Evolutionary conservation across 2,888 invertebrate species (phyloP), one percentile per base, ranked within the genome.

Genomic region (Gasteruption jaculator): DNA sequence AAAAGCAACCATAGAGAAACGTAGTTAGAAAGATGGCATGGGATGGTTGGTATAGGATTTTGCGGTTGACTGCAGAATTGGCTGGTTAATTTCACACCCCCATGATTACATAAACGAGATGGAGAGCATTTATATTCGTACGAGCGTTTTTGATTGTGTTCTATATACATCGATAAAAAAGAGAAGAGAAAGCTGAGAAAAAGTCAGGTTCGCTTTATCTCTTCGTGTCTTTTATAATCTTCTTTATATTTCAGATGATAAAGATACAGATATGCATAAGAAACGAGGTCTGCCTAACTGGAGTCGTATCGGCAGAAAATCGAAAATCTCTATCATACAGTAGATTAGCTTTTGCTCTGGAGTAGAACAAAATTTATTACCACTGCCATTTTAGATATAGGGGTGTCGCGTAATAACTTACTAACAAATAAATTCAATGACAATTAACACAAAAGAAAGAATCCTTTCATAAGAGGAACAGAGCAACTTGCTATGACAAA

Each of bases 21-120:
- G 14, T 12, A 11, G 35, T 15, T 42, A 46, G 44, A 49, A 53
- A 56, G 50, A 54, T 51, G 49, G 44, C 18, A 43, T 45, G 49
- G 45, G 33, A 40, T 34, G 49, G 45, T 44, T 50, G 42, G 45
- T 22, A 41, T 19, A 26, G 54, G 54, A 53, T 46, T 58, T 61
- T 55, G 61, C 58, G 63, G 61, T 64, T 58, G 61, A 58, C 61
- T 59, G 61, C 56, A 50, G 58, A 57, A 61, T 61, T 61, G 63
- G 57, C 60, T 58, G 61, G 61, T 65, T 65, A 66, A 67, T 66
- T 66, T 66, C 66, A 66, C 67, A 67, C 64, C 65, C 55, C 65
- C 63, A 63, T 64, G 66, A 64, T 64, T 66, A 65, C 64, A 64
- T 65, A 63, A 60, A 62, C 59, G 62, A 59, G 63, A 60, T 58